These are phyloP conservation scores for Papilio helenus DNA, from an alignment of 1,140 invertebrate species.

Conservation along the genomic window DNA sequence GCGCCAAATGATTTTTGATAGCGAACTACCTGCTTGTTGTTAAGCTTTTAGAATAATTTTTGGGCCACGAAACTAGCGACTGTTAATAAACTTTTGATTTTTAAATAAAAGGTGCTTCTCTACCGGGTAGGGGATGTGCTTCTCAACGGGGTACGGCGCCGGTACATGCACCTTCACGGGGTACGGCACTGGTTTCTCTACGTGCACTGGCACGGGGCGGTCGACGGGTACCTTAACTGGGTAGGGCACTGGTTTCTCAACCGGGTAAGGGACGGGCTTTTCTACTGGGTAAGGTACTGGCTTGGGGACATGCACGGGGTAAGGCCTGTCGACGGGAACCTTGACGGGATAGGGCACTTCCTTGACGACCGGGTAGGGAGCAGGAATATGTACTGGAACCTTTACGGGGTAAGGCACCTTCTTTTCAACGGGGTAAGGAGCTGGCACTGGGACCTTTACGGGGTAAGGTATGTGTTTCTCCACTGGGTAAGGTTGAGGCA, in stretches of 20 bases:
- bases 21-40: conserved; percentile 75
- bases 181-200: conserved; percentile 83
- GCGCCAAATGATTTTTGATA: conserved; percentile 79
- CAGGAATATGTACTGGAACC: conserved; percentile 86
- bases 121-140: conserved; percentile 84
- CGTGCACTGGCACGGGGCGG: conserved; percentile 84
- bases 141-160: conserved; percentile 85
- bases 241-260: conserved; percentile 86
- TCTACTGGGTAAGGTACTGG: conserved; percentile 85
- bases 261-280: conserved; percentile 87
- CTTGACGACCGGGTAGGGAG: conserved; percentile 86
- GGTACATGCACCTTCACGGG: conserved; percentile 83
- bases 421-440: conserved; percentile 85
- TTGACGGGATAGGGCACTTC: conserved; percentile 86
- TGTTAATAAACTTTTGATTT: conserved; percentile 23
- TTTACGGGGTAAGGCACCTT: conserved; percentile 85
- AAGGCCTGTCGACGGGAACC: conserved; percentile 88
- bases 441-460: conserved; percentile 84
- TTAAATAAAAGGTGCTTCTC: conserved; percentile 1
- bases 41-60: conserved; percentile 61
- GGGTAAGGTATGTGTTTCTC: conserved; percentile 82
- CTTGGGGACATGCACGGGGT: conserved; percentile 88
- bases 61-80: conserved; percentile 50
- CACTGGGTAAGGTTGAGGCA: conserved; percentile 87
- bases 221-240: conserved; percentile 86